Evolutionary conservation across 2,113 vertebrate genomes (phyloP).

Genomic region (Notechis scutatus): DNA sequence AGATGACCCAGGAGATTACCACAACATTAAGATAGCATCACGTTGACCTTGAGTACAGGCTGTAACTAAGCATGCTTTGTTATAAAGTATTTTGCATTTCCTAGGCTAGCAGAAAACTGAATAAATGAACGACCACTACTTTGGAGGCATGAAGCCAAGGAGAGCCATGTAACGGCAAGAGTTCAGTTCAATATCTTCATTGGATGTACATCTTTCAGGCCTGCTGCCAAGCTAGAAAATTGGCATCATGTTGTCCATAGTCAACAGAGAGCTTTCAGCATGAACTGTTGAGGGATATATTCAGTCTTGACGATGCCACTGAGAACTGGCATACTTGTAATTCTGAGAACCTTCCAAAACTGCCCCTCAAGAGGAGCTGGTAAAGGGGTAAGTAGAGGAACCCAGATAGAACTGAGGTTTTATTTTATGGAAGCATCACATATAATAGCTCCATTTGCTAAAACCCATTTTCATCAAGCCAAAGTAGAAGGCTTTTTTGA

Average conservation of each 20-base stretch:
- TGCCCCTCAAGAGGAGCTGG: background rate
- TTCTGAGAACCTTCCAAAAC: background rate
- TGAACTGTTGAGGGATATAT: background rate
- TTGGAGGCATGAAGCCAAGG: background rate
- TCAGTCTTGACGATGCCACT: background rate
- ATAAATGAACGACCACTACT: background rate
- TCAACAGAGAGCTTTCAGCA: background rate
- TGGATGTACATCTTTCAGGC: background rate
- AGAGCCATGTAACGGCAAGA: background rate
- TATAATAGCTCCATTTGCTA: background rate
- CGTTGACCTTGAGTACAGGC: background rate
- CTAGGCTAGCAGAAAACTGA: background rate
- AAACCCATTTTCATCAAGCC: background rate
- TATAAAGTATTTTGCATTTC: background rate
- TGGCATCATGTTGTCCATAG: background rate
- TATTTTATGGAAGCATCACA: background rate
- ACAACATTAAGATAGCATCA: background rate
- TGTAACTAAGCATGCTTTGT: background rate
- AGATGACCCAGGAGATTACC: background rate
- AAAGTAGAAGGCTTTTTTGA: background rate
- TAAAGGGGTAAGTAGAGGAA: background rate
- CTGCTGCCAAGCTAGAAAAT: background rate
- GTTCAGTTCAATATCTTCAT: background rate
- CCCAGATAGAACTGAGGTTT: background rate
- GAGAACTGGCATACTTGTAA: background rate